phyloP scores from a whole-genome alignment of 2,113 vertebrate species.

The Burhinus oedicnemus region DNA sequence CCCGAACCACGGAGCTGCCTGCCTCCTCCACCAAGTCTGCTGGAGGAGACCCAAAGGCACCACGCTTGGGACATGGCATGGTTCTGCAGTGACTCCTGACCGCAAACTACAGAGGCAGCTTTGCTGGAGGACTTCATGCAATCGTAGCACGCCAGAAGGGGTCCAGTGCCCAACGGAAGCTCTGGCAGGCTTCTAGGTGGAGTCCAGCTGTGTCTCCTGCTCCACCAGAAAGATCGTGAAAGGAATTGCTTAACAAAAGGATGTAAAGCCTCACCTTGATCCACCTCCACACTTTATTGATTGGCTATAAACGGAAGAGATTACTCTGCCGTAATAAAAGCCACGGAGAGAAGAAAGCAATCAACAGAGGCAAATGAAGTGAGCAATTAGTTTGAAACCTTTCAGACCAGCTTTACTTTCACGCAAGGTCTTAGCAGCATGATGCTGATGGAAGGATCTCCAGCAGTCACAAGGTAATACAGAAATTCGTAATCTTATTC shows the following conservation, averaged over 20 bases:
- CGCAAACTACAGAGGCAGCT: accelerated
- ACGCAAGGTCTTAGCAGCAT: neutral
- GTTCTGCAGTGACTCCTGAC: neutral
- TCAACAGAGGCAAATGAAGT: neutral
- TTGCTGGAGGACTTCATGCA: neutral
- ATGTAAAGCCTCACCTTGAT: neutral
- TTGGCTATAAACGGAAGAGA: neutral
- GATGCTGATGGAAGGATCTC: neutral
- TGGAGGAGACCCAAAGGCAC: neutral
- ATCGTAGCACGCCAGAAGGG: accelerated
- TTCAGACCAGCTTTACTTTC: neutral
- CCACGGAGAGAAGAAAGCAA: neutral
- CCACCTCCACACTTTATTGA: conserved; percentile 19
- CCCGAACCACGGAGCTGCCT: neutral
- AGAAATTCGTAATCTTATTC: neutral
- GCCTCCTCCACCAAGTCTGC: neutral
- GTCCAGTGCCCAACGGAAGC: accelerated
- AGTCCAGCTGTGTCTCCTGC: neutral
- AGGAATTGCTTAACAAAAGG: neutral
- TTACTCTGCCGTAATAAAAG: conserved; percentile 14
- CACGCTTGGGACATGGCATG: accelerated
- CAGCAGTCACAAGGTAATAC: conserved; percentile 44
- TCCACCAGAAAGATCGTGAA: neutral
- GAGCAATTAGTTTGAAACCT: neutral
- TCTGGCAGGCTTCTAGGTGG: neutral